These are phyloP conservation scores for Notamacropus eugenii DNA, from an alignment of 2,797 vertebrate species.

Conservation along the genomic window DNA sequence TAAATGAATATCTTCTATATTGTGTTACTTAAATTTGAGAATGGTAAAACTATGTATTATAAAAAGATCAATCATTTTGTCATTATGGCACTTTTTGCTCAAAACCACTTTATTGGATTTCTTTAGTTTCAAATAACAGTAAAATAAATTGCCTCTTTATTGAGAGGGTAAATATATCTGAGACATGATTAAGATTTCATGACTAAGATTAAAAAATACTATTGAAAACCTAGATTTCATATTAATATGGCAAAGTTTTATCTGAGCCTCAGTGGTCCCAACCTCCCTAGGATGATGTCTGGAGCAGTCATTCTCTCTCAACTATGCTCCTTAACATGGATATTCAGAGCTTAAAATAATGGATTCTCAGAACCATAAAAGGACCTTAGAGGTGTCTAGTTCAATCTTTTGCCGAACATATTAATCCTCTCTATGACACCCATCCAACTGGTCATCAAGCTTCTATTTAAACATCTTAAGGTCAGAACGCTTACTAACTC, in stretches of 20 bases:
- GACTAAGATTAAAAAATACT: constrained; percentile 61
- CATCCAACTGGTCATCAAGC: neutral
- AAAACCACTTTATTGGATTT: constrained; percentile 72
- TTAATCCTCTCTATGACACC: neutral
- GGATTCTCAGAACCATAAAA: neutral
- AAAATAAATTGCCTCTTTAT: constrained; percentile 76
- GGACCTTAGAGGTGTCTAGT: neutral
- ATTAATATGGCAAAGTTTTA: constrained; percentile 49
- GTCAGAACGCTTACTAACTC: neutral
- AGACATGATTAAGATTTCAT: constrained; percentile 73
- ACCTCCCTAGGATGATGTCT: neutral
- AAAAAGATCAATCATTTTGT: constrained; percentile 77
- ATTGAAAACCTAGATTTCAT: constrained; percentile 67
- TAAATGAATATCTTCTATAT: constrained; percentile 69
- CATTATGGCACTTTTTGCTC: constrained; percentile 72
- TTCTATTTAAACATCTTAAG: neutral
- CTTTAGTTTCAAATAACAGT: constrained; percentile 76
- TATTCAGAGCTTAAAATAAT: neutral
- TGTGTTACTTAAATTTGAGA: constrained; percentile 70
- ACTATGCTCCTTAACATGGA: constrained; percentile 39
- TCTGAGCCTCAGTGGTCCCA: neutral
- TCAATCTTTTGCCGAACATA: neutral
- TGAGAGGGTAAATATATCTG: constrained; percentile 74
- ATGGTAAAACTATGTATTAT: constrained; percentile 62
- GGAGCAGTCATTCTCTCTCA: constrained; percentile 8